A percentile compares a stretch with the other conserved stretches of the same genome.
Conservation (phyloP, 2,797 vertebrate species). For the Caiman crocodilus region DNA sequence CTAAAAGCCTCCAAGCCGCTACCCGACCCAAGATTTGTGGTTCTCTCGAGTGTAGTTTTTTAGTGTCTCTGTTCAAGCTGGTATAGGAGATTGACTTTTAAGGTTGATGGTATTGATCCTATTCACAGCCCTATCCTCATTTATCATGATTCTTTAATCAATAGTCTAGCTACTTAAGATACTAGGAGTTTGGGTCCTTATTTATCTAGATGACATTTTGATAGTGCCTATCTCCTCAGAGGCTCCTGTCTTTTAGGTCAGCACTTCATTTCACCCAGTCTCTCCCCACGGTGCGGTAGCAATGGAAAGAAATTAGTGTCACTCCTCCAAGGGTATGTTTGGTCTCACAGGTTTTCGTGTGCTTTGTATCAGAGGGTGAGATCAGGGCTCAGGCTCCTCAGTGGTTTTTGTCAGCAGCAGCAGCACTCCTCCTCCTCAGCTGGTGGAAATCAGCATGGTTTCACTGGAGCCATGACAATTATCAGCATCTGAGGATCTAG, state of each 20-base stretch:
- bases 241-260: slow-evolving; percentile 62
- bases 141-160: slow-evolving; percentile 77
- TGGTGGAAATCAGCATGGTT: neutral
- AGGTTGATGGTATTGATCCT: slow-evolving; percentile 72
- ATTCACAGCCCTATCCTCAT: slow-evolving; percentile 66
- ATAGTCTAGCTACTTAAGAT: slow-evolving; percentile 70
- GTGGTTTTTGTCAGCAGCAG: slow-evolving; percentile 34
- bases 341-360: neutral
- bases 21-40: slow-evolving; percentile 64
- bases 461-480: neutral
- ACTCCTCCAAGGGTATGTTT: neutral
- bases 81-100: slow-evolving; percentile 73
- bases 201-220: slow-evolving; percentile 71
- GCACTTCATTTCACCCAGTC: slow-evolving; percentile 17
- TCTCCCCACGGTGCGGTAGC: slow-evolving; percentile 35
- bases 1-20: slow-evolving; percentile 43
- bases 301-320: neutral
- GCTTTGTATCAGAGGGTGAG: neutral
- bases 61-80: slow-evolving; percentile 65
- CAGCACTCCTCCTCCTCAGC: slow-evolving; percentile 8
- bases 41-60: slow-evolving; percentile 65
- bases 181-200: slow-evolving; percentile 53
- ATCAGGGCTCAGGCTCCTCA: neutral
- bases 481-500: neutral
- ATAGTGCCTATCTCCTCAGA: slow-evolving; percentile 47